A percentile compares a stretch with the other conserved stretches of the same genome.
Evolutionary conservation across 2,113 vertebrate genomes (phyloP).

Genomic region (Brachyistius frenatus): DNA sequence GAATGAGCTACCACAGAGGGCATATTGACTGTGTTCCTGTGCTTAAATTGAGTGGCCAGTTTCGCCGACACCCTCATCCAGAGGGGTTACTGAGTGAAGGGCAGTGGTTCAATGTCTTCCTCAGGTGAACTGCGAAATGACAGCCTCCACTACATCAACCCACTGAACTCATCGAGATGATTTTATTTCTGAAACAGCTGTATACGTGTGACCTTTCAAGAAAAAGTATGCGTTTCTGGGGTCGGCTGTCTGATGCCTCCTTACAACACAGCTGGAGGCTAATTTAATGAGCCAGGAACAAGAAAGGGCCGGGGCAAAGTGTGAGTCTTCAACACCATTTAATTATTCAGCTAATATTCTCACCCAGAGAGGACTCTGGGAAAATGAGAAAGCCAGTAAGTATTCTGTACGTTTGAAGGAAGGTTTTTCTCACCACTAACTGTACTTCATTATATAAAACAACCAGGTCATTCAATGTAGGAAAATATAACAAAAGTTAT

Average conservation of each 20-base stretch:
- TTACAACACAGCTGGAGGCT: slow-evolving; percentile 1
- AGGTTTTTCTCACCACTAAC: background rate
- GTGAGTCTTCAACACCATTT: background rate
- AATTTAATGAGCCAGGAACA: background rate
- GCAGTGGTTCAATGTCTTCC: slow-evolving; percentile 19
- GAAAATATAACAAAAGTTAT: background rate
- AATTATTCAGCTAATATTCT: slow-evolving; percentile 5
- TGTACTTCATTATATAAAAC: background rate
- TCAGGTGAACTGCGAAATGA: slow-evolving; percentile 14
- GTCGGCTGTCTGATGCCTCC: background rate
- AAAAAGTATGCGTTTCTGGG: background rate
- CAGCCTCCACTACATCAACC: background rate
- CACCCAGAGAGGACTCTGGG: background rate
- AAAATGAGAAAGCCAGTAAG: background rate
- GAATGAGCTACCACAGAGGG: slow-evolving; percentile 53
- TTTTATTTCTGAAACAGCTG: slow-evolving; percentile 6
- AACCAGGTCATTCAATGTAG: background rate
- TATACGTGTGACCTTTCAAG: background rate
- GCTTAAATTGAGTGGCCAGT: slow-evolving; percentile 52
- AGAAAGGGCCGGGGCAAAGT: background rate
- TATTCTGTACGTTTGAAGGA: background rate
- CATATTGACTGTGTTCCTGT: slow-evolving; percentile 42
- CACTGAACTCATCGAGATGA: slow-evolving; percentile 15
- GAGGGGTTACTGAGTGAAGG: slow-evolving; percentile 36
- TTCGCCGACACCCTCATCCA: slow-evolving; percentile 36